Percentiles rank a stretch among this genome's conserved stretches.
Conservation (phyloP, 2,888 invertebrate species). For the Pemphredon lugubris region DNA sequence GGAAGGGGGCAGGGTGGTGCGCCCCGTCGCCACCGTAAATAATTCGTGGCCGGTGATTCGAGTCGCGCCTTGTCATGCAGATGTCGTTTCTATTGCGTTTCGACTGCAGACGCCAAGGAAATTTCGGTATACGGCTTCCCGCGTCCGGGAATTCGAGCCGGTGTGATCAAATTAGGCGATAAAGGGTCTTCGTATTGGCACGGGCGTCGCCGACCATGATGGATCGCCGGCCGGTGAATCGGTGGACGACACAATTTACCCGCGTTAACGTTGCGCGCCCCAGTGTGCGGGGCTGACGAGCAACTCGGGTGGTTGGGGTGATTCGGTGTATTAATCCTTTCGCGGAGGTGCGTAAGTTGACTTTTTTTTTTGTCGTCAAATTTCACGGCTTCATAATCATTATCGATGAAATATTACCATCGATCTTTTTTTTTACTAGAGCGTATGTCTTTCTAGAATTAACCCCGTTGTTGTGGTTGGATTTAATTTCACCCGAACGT, state of each 20-base stretch:
- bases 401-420: too few species aligned
- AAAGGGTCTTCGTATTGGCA: constrained; percentile 2
- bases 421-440: too few species aligned
- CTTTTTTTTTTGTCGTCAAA: too few species aligned
- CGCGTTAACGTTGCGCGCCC: too few species aligned
- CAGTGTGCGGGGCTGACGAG: too few species aligned
- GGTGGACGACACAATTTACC: neutral
- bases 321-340: too few species aligned
- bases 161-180: constrained; percentile 32
- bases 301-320: too few species aligned
- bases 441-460: too few species aligned
- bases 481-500: too few species aligned
- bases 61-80: constrained; percentile 48
- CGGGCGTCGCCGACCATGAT: constrained; percentile 7
- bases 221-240: constrained; percentile 7
- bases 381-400: too few species aligned
- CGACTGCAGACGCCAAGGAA: constrained; percentile 30
- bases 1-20: constrained; percentile 16
- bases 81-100: constrained; percentile 44
- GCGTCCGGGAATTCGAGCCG: neutral
- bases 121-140: constrained; percentile 21
- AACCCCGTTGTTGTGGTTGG: too few species aligned
- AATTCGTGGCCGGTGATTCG: constrained; percentile 53
- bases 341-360: too few species aligned
- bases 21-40: constrained; percentile 50